phyloP scores from a whole-genome alignment of 2,888 invertebrate genomes.

The Eupithecia subfuscata region DNA sequence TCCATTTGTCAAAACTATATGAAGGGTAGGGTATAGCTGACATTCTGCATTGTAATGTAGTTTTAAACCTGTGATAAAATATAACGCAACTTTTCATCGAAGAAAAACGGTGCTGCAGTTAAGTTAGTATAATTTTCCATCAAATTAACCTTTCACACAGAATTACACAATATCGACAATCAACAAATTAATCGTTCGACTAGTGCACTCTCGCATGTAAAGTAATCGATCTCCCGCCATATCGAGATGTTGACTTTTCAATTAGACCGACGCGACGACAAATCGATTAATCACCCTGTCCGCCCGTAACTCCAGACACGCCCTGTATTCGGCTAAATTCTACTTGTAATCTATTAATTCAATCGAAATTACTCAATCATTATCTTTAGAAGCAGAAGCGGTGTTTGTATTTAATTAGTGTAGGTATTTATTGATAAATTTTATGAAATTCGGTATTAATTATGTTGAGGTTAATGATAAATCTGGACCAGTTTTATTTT shows the following conservation, averaged over 20 bases:
- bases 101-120: background rate
- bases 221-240: slow-evolving; percentile 68
- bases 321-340: slow-evolving; percentile 57
- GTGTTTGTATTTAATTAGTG: slow-evolving; percentile 3
- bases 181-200: background rate
- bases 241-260: slow-evolving; percentile 82
- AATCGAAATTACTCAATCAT: slow-evolving; percentile 47
- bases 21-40: background rate
- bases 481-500: background rate
- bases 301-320: slow-evolving; percentile 29
- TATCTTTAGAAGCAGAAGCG: slow-evolving; percentile 26
- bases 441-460: slow-evolving; percentile 9
- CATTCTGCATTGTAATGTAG: background rate
- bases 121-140: background rate
- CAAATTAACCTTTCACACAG: background rate
- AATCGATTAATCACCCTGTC: slow-evolving; percentile 18
- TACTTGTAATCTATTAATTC: slow-evolving; percentile 47
- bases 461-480: slow-evolving; percentile 2
- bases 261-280: slow-evolving; percentile 70
- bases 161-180: background rate
- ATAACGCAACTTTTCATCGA: background rate
- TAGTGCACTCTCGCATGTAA: slow-evolving; percentile 51
- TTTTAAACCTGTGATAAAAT: background rate
- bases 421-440: slow-evolving; percentile 5
- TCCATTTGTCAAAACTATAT: background rate